Base-by-base conservation (phyloP, 2,888 invertebrate genomes). In the Zygogramma bicolorata region DNA sequence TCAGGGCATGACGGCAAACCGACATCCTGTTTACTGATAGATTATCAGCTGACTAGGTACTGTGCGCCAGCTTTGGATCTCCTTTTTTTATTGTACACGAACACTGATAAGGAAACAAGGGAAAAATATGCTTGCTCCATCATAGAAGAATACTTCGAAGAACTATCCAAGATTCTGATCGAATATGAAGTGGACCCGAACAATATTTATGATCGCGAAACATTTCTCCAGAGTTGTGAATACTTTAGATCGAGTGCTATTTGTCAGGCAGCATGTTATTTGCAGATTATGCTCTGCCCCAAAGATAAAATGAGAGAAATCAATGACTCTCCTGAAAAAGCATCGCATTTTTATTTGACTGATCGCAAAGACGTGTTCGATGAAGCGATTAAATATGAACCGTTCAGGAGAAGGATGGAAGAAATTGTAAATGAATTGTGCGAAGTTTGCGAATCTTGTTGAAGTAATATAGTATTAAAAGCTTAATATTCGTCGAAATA, bases 11-110 rank as follows among this genome's bases (percentile, higher is more conserved):
- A 46, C 46, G 29, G 29, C 18, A 46, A 31, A 20, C 42, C 61
- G 25, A 38, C 29, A 15, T 40, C 38, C 13, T 68, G 68, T 49
- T 81, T 80, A 60, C 73, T 85, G 22, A 70, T 85, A n/a, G 84
- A 85, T 76, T 85, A 77, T 70, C 84, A 85, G 77, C 70, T 79
- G 0, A 77, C 79, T 7, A 72, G 83, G 40, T 93, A 91, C 82
- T 90, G 90, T 18, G 92, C 93, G 0, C 91, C 92, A 0, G 89
- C 91, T 22, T 87, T 91, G 34, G 93, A 94, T 80, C 86, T 92
- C 1, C 88, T 90, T 83, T 71, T 70, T 25, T 60, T 81, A n/a
- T 34, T 82, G n/a, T 79, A 79, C 42, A 62, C 79, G 10, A 78
- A 76, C 22, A 77, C 78, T n/a, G 70, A 76, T 49, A 60, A 68